phyloP scores from a whole-genome alignment of 2,888 invertebrate genomes.

The Diarsia mendica region DNA sequence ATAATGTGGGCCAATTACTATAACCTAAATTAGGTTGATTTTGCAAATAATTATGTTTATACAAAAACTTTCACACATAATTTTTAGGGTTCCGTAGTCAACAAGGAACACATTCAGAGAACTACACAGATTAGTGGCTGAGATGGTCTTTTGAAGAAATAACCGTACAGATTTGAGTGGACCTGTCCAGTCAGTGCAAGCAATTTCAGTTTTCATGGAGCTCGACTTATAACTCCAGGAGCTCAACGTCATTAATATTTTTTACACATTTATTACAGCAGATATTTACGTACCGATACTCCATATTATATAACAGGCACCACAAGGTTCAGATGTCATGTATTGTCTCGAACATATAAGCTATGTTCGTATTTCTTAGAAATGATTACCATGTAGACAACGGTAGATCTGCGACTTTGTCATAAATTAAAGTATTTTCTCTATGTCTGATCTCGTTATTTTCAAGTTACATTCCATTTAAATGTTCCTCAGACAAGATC shows the following conservation, averaged over 20 bases:
- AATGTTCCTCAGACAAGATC: slow-evolving; percentile 11
- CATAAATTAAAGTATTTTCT: neutral
- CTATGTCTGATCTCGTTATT: slow-evolving; percentile 14
- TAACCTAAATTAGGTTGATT: too few species aligned
- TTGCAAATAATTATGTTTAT: too few species aligned
- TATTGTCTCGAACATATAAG: neutral
- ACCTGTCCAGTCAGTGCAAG: too few species aligned
- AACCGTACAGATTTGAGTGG: too few species aligned
- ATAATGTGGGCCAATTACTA: neutral
- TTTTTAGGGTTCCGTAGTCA: too few species aligned
- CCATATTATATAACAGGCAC: neutral
- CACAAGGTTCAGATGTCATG: neutral
- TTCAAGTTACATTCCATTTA: slow-evolving; percentile 21
- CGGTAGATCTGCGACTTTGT: neutral
- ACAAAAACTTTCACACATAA: too few species aligned
- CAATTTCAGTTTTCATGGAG: too few species aligned
- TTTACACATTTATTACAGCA: neutral
- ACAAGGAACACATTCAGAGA: too few species aligned
- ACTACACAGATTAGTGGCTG: too few species aligned
- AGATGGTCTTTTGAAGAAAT: too few species aligned
- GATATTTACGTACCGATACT: neutral
- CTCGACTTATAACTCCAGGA: too few species aligned
- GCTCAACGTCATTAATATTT: neutral
- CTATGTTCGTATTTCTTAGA: slow-evolving; percentile 15
- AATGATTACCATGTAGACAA: neutral